phyloP scores from a whole-genome alignment of 2,797 vertebrate species.

The Kryptolebias ocellatus region DNA sequence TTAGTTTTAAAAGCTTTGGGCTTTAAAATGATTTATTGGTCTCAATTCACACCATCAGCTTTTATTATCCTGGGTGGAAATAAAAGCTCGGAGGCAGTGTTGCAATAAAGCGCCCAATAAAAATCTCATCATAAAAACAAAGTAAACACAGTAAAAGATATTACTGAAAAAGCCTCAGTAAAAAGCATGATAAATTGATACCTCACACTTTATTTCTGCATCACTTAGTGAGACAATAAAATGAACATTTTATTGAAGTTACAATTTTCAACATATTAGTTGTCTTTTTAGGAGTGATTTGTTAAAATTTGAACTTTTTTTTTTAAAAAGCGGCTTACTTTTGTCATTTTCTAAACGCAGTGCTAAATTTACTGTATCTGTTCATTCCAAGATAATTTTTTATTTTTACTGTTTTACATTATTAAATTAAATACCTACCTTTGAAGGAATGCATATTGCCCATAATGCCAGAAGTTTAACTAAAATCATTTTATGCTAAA shows the following conservation, averaged over 20 bases:
- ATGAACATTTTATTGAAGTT: slow-evolving; percentile 10
- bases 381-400: no score
- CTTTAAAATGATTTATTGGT: slow-evolving; percentile 51
- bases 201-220: slow-evolving; percentile 7
- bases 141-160: slow-evolving; percentile 45
- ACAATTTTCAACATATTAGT: slow-evolving; percentile 2
- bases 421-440: no score
- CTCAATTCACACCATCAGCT: slow-evolving; percentile 48
- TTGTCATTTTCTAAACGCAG: no score
- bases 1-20: slow-evolving; percentile 28
- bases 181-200: slow-evolving; percentile 36
- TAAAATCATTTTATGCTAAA: no score
- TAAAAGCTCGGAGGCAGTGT: slow-evolving; percentile 27
- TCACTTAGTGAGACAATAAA: slow-evolving; percentile 18
- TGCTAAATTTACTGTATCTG: no score
- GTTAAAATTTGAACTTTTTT: slow-evolving; percentile 16
- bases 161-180: slow-evolving; percentile 37
- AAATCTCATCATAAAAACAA: slow-evolving; percentile 57
- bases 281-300: background rate
- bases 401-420: no score
- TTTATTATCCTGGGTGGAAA: slow-evolving; percentile 56
- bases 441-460: no score
- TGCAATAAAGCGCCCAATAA: slow-evolving; percentile 56
- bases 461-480: background rate
- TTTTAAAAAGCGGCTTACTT: background rate